Conservation (phyloP, 1,140 invertebrate genomes). For the Drosophila watanabei region DNA sequence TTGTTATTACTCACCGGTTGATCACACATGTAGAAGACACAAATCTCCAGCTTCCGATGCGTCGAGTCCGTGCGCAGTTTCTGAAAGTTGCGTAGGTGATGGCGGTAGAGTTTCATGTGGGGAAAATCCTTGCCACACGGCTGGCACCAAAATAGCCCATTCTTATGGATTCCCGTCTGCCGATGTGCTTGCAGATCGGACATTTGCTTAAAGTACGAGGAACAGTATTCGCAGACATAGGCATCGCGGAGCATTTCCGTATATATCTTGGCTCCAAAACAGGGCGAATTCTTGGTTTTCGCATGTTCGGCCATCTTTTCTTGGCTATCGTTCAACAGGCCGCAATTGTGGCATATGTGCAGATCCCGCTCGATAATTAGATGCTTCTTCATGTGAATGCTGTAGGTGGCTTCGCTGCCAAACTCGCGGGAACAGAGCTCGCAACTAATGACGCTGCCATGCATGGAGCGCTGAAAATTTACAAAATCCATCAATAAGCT, state of each 20-base stretch:
- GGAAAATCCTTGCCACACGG: slow-evolving; percentile 64
- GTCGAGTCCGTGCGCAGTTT: slow-evolving; percentile 47
- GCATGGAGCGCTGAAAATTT: slow-evolving; percentile 18
- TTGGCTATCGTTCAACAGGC: slow-evolving; percentile 50
- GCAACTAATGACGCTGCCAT: slow-evolving; percentile 59
- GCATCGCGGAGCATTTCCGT: slow-evolving; percentile 55
- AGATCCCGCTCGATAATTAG: slow-evolving; percentile 61
- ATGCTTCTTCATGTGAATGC: slow-evolving; percentile 69
- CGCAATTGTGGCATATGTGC: slow-evolving; percentile 66
- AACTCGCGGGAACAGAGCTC: slow-evolving; percentile 74
- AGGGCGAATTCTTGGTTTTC: slow-evolving; percentile 16
- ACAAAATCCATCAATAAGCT: too few relatives aligned
- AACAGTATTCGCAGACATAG: slow-evolving; percentile 73
- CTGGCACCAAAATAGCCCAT: slow-evolving; percentile 59
- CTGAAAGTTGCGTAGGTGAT: slow-evolving; percentile 70
- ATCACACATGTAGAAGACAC: slow-evolving; percentile 70
- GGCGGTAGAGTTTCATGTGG: slow-evolving; percentile 68
- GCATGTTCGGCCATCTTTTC: slow-evolving; percentile 46
- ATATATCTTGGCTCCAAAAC: slow-evolving; percentile 41
- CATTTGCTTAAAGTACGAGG: slow-evolving; percentile 61
- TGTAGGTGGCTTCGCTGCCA: slow-evolving; percentile 54
- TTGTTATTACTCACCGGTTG: slow-evolving; percentile 35
- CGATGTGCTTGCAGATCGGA: slow-evolving; percentile 62
- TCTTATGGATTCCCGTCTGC: slow-evolving; percentile 54
- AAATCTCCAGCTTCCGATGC: slow-evolving; percentile 57